Conservation (phyloP, 2,888 invertebrate species). For the Mesochorus sp. region DNA sequence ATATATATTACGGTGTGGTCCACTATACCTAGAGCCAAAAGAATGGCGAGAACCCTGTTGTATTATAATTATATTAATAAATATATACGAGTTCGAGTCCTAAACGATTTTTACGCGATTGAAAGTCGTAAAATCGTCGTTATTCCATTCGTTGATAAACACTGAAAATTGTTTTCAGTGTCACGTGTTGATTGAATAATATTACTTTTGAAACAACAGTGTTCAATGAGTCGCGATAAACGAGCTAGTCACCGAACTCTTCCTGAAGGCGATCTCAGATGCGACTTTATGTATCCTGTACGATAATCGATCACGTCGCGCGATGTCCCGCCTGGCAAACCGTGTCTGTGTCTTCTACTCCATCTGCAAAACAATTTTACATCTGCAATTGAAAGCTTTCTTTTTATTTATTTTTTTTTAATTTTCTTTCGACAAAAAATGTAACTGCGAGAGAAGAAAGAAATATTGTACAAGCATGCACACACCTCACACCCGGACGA, state of each 20-base stretch:
- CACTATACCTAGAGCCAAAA: constrained; percentile 56
- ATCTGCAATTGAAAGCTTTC: constrained; percentile 1
- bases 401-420: neutral
- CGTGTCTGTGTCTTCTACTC: constrained; percentile 89
- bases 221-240: neutral
- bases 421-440: constrained; percentile 11
- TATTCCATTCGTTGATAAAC: constrained; percentile 37
- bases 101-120: too few species aligned
- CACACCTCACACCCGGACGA: constrained; percentile 5
- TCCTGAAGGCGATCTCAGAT: constrained; percentile 95
- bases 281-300: constrained; percentile 95
- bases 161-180: constrained; percentile 23
- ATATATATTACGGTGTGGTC: constrained; percentile 27
- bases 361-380: constrained; percentile 85
- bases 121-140: constrained; percentile 12
- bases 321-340: constrained; percentile 83
- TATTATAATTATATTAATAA: too few species aligned
- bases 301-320: constrained; percentile 90
- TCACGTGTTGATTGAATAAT: constrained; percentile 1
- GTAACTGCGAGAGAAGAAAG: constrained; percentile 31
- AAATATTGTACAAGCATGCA: constrained; percentile 29
- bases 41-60: constrained; percentile 59
- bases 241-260: constrained; percentile 91
- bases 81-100: too few species aligned
- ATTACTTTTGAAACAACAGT: constrained; percentile 6